These are phyloP conservation scores for Notodonta dromedarius DNA, from an alignment of 2,888 invertebrate species.

Conservation along the genomic window DNA sequence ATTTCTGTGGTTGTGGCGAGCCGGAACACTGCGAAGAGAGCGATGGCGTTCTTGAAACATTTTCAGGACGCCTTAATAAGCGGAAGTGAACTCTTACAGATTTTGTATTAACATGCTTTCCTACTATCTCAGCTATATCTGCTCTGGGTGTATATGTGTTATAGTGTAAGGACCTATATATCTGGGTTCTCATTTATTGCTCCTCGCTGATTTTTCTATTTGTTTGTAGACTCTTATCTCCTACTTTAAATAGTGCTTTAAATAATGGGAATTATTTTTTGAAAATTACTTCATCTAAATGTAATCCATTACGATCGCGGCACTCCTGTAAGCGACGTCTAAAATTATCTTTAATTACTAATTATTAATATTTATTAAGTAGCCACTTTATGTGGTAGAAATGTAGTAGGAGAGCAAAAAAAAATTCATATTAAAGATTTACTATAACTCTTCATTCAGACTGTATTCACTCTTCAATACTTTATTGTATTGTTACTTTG, in stretches of 20 bases:
- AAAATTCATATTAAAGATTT: too few species aligned
- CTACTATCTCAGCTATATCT: slow-evolving; percentile 34
- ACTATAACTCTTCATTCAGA: too few species aligned
- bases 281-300: slow-evolving; percentile 23
- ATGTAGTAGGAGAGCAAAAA: too few species aligned
- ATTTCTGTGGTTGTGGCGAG: slow-evolving; percentile 17
- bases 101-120: slow-evolving; percentile 34
- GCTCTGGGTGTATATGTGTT: slow-evolving; percentile 30
- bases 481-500: too few species aligned
- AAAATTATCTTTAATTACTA: too few species aligned
- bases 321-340: slow-evolving; percentile 18
- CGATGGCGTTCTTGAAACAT: slow-evolving; percentile 29
- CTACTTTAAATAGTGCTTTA: too few species aligned
- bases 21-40: slow-evolving; percentile 19
- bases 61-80: slow-evolving; percentile 30
- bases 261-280: slow-evolving; percentile 13
- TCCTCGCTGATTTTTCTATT: slow-evolving; percentile 36
- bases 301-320: slow-evolving; percentile 17
- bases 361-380: too few species aligned
- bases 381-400: too few species aligned
- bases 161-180: slow-evolving; percentile 34
- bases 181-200: slow-evolving; percentile 24
- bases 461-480: too few species aligned
- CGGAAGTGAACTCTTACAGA: slow-evolving; percentile 31
- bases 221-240: slow-evolving; percentile 15